Base-by-base conservation (phyloP, 2,888 invertebrate genomes). In the Seladonia tumulorum region DNA sequence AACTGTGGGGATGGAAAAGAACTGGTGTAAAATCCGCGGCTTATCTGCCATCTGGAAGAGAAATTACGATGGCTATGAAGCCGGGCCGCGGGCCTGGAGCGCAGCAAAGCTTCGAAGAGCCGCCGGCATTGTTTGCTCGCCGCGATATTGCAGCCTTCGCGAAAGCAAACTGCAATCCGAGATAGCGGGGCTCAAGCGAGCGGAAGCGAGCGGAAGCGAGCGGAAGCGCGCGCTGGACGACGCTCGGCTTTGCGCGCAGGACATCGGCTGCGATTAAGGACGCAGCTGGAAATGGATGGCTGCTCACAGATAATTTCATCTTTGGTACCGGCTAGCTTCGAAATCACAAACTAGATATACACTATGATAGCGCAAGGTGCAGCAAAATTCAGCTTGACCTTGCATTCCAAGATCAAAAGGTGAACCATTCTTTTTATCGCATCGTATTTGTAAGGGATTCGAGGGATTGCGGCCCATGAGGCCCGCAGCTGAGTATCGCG, bases 121-220 rank as follows among this genome's bases (percentile, higher is more conserved):
- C 25, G n/a, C 53, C 39, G 49, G 76, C 76, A 86, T 86, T 86
- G 85, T 86, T 85, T 81, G 76, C 85, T 49, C 53, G 81, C 68
- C 85, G 49, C 76, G 73, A 86, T 86, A 85, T 85, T 85, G 73
- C 79, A 76, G 76, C 66, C 47, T 47, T 72, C 57, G 66, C 53
- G 85, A 80, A 77, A 80, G 85, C 85, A 80, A 77, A 66, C 66
- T 66, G 66, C 66, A 35, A 66, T 66, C 35, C 35, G 18, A 66
- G 66, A 66, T 66, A 66, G 66, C 66, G 22, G 66, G 18, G 18
- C 7, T 66, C 18, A 1, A 35, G 35, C 35, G 66, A 35, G 66
- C 63, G 18, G 35, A 66, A 66, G 18, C 29, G 29, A 8, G 4
- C 63, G 18, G 35, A 66, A 66, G 8, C 29, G n/a, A n/a, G n/a